Conservation (phyloP, 1,140 invertebrate species). For the Vollenhovia emeryi region DNA sequence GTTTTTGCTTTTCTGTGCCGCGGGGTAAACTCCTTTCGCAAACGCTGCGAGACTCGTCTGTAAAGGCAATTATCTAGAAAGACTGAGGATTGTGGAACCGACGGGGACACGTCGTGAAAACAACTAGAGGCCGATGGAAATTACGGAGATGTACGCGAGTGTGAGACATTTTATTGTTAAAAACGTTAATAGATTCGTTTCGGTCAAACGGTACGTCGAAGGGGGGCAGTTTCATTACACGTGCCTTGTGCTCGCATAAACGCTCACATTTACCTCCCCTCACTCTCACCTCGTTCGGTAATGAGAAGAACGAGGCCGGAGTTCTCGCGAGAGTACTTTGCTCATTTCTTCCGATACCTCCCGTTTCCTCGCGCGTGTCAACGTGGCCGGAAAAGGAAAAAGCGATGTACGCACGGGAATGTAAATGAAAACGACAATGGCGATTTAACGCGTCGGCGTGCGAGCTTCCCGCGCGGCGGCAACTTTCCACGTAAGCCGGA, state of each 20-base stretch:
- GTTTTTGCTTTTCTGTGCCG: conserved; percentile 19
- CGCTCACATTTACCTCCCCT: conserved; percentile 12
- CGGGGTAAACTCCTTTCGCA: conserved; percentile 42
- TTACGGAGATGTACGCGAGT: conserved; percentile 12
- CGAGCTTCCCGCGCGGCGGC: neutral
- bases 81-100: conserved; percentile 43
- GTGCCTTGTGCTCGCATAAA: conserved; percentile 57
- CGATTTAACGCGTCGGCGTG: neutral
- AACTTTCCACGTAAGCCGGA: neutral
- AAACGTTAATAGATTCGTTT: neutral
- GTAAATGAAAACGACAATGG: conserved; percentile 68
- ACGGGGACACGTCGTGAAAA: conserved; percentile 25
- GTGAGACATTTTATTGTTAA: neutral
- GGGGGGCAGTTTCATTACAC: neutral
- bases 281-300: conserved; percentile 39
- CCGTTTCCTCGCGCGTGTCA: neutral
- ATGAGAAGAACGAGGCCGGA: conserved; percentile 38
- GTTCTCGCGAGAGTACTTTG: conserved; percentile 15
- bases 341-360: conserved; percentile 53
- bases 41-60: conserved; percentile 33
- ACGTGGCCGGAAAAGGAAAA: neutral
- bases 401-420: conserved; percentile 9
- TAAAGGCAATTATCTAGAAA: conserved; percentile 55
- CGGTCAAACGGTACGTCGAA: neutral
- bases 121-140: conserved; percentile 6